These are phyloP conservation scores for Globodera rostochiensis DNA, from an alignment of 1,140 invertebrate genomes.

Conservation along the genomic window DNA sequence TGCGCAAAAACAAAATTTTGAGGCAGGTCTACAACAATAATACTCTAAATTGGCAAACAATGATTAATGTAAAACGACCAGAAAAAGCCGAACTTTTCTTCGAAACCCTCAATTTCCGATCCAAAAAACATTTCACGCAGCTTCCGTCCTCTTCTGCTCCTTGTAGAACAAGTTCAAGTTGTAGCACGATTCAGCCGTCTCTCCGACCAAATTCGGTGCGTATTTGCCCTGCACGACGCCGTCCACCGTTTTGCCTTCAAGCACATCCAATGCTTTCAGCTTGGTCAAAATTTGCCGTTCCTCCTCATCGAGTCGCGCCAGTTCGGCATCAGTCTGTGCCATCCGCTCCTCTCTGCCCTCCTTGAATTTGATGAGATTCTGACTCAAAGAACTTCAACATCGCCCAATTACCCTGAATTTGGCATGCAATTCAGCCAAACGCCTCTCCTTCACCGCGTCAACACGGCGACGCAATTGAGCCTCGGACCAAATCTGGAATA, in stretches of 20 bases:
- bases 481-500: constrained; percentile 59
- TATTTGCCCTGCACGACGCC: constrained; percentile 16
- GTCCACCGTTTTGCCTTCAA: constrained; percentile 29
- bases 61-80: too few species aligned
- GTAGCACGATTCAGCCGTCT: too few species aligned
- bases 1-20: too few species aligned
- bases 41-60: too few species aligned
- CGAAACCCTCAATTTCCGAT: too few species aligned
- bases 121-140: too few species aligned
- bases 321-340: constrained; percentile 31
- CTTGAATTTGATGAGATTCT: constrained; percentile 17
- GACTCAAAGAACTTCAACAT: neutral
- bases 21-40: too few species aligned
- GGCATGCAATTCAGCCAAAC: constrained; percentile 53
- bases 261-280: constrained; percentile 33
- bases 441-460: constrained; percentile 58
- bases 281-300: constrained; percentile 16
- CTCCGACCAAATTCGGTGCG: too few species aligned
- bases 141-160: too few species aligned
- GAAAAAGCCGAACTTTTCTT: too few species aligned
- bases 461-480: constrained; percentile 50
- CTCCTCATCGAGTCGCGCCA: constrained; percentile 34
- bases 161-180: too few species aligned
- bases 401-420: constrained; percentile 27
- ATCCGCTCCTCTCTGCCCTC: constrained; percentile 31